phyloP scores from a whole-genome alignment of 2,888 invertebrate species.

The Diarsia mendica region DNA sequence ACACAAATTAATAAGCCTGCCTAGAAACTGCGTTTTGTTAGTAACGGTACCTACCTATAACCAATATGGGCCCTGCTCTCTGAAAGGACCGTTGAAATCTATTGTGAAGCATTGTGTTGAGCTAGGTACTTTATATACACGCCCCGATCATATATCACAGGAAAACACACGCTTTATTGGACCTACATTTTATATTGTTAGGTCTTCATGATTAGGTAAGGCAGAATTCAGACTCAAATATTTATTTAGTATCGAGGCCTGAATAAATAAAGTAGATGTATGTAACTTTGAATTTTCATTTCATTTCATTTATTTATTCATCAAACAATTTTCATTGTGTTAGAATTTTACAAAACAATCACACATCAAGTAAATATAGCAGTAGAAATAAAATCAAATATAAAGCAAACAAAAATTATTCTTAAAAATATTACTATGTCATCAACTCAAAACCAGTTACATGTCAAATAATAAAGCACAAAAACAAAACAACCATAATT shows the following conservation, averaged over 20 bases:
- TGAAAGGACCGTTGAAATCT: not conserved
- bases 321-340: too few species aligned
- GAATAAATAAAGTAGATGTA: not conserved
- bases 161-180: not conserved
- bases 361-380: too few species aligned
- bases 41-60: not conserved
- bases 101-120: slow-evolving; percentile 1
- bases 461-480: too few species aligned
- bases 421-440: too few species aligned
- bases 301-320: too few species aligned
- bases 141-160: not conserved
- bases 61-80: not conserved
- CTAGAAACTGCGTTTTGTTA: too few species aligned
- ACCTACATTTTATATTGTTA: slow-evolving; percentile 4
- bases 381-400: too few species aligned
- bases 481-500: too few species aligned
- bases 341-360: too few species aligned
- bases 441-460: too few species aligned
- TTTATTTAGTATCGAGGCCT: not conserved
- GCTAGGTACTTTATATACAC: not conserved
- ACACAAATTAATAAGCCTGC: too few species aligned
- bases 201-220: not conserved
- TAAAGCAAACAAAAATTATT: too few species aligned
- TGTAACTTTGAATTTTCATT: not conserved
- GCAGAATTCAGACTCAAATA: not conserved